Evolutionary conservation across 1,140 invertebrate genomes (phyloP).

Genomic region (Cyrtorhinus lividipennis): DNA sequence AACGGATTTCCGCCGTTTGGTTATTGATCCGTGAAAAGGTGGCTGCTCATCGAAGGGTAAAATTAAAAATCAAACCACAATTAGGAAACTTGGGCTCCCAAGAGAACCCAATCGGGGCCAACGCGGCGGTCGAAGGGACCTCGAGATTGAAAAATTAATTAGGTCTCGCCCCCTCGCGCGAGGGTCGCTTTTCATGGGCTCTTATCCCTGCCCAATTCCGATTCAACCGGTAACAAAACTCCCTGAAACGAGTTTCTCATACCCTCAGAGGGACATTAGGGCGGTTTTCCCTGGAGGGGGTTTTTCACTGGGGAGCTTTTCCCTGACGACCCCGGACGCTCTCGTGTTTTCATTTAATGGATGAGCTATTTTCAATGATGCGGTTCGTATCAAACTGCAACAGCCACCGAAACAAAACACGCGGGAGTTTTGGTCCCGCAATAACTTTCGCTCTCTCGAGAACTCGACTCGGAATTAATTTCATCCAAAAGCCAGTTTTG

Average conservation of each 20-base stretch:
- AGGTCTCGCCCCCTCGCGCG: not conserved
- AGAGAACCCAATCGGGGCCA: not conserved
- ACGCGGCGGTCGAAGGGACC: not conserved
- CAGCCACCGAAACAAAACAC: conserved; percentile 4
- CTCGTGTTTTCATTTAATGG: conserved; percentile 6
- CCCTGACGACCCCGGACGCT: not conserved
- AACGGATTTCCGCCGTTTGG: too few species aligned
- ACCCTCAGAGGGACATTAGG: too few species aligned
- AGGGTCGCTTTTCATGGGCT: too few species aligned
- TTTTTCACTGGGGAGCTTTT: too few species aligned
- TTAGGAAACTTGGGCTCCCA: not conserved
- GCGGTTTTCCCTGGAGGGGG: not conserved
- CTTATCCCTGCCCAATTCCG: too few species aligned
- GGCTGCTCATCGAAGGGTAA: not conserved
- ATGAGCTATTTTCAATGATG: conserved; percentile 5
- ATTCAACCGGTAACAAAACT: not conserved
- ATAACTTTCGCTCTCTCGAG: too few species aligned
- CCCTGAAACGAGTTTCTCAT: not conserved
- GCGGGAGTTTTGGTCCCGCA: too few species aligned
- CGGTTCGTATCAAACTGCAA: conserved; percentile 6
- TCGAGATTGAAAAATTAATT: conserved; percentile 7
- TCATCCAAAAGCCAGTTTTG: too few species aligned
- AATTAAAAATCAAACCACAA: conserved; percentile 10
- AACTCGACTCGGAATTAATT: too few species aligned
- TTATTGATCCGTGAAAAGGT: not conserved